Evolutionary conservation across 1,140 invertebrate species (phyloP), one percentile per base, ranked within the genome.

Genomic region (Drosophila funebris): DNA sequence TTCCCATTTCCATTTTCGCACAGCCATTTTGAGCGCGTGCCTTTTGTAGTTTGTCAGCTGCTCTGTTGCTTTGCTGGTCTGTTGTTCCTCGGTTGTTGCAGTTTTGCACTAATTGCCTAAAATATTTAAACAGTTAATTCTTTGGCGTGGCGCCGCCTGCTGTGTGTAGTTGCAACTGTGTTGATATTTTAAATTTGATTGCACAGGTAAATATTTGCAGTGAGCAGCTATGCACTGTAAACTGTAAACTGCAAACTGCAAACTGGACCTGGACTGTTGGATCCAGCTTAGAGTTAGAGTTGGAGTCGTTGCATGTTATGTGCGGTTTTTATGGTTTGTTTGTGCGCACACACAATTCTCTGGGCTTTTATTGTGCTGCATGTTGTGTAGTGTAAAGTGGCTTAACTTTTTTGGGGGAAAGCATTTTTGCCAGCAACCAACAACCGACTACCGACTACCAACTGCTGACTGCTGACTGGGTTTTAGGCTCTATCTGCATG

Each of bases 251-350:
- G 29, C 27, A 33, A 39, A 14, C 60, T 39, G 36, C n/a, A 13
- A 29, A 11, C 36, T 16, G 33, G 24, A 13, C 48, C 33, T n/a
- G n/a, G n/a, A n/a, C n/a, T n/a, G n/a, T n/a, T 24, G 24, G 46
- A 2, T 18, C 43, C 43, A 46, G 39, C 44, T n/a, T 44, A 11
- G 22, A 33, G 4, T 29, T 8, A n/a, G 37, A 56, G 53, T 1
- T 22, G 24, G 6, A 50, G 13, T 8, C n/a, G 14, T n/a, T 37
- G 44, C 61, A 52, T 83, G 83, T 76, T 79, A 72, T 70, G 27
- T 78, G 82, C 67, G 82, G 83, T 87, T 88, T 83, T 87, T 76
- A 83, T 41, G 83, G 83, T 89, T 79, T 87, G 79, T 87, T 88
- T 87, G 83, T 88, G 41, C 71, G 62, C 56, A 50, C 71, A 58